Conservation (phyloP, 2,797 vertebrate species). For the Somateria mollissima region DNA sequence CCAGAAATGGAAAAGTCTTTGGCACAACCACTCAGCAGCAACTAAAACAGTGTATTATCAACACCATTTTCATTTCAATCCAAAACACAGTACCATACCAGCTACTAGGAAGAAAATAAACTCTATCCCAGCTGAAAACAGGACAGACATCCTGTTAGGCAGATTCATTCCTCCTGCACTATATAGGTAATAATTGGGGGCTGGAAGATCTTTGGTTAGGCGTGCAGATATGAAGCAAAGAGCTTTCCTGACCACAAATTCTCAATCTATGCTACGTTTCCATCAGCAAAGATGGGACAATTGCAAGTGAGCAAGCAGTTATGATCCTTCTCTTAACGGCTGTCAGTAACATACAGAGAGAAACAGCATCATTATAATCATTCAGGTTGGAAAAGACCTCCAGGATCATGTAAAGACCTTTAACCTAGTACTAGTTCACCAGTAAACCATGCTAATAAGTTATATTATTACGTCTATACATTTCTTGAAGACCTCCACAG, state of each 20-base stretch:
- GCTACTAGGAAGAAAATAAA: background rate
- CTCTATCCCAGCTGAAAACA: background rate
- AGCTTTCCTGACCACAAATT: background rate
- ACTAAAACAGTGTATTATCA: background rate
- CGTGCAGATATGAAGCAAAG: background rate
- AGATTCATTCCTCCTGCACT: background rate
- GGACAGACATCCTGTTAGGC: background rate
- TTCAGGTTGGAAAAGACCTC: too few relatives aligned
- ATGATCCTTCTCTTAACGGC: background rate
- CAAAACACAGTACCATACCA: background rate
- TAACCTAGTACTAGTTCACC: too few relatives aligned
- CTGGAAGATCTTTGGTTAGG: background rate
- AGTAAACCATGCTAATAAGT: too few relatives aligned
- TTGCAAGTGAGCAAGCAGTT: background rate
- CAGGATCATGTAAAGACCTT: too few relatives aligned
- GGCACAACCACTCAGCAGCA: background rate
- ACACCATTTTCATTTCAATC: background rate
- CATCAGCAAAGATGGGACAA: background rate
- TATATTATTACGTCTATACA: too few relatives aligned
- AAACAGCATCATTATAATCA: background rate
- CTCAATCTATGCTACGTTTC: background rate
- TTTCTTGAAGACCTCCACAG: too few relatives aligned
- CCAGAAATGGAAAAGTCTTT: background rate
- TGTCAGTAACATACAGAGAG: background rate
- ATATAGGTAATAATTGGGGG: rapidly evolving